Percentiles rank a stretch among this genome's conserved stretches.
These are phyloP conservation scores for Xenops minutus DNA, from an alignment of 2,797 vertebrate species.

Conservation along the genomic window DNA sequence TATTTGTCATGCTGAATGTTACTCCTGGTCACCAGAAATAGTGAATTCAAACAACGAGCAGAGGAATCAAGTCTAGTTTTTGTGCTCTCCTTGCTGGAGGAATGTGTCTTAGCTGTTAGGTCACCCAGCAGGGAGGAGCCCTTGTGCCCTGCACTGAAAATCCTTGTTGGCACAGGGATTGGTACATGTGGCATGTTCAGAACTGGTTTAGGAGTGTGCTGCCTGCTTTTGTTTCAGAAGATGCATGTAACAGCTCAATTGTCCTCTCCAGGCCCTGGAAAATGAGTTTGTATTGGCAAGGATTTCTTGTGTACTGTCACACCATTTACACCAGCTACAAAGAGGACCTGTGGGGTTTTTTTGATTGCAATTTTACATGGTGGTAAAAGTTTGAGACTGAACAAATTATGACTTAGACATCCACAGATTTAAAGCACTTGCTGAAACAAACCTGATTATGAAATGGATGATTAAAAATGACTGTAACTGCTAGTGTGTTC, in stretches of 20 bases:
- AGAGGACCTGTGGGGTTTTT: background rate
- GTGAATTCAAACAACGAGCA: background rate
- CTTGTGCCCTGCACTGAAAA: background rate
- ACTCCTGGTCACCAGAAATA: slow-evolving; percentile 9
- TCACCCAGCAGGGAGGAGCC: background rate
- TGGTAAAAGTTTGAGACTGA: background rate
- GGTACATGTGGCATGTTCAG: background rate
- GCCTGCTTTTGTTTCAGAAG: background rate
- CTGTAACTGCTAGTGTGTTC: background rate
- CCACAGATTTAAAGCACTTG: background rate
- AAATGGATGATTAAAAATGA: background rate
- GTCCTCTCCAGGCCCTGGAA: background rate
- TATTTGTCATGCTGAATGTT: slow-evolving; percentile 41
- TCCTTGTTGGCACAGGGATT: background rate
- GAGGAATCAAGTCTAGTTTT: background rate
- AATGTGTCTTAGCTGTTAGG: background rate
- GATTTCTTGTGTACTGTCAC: background rate
- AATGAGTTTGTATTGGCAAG: background rate
- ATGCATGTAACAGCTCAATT: background rate
- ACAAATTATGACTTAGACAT: background rate
- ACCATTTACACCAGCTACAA: background rate
- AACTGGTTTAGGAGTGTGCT: background rate
- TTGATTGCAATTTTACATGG: background rate
- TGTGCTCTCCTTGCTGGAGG: background rate
- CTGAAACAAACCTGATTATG: background rate